Evolutionary conservation across 2,113 vertebrate species (phyloP).

Genomic region (Thunnus maccoyii): DNA sequence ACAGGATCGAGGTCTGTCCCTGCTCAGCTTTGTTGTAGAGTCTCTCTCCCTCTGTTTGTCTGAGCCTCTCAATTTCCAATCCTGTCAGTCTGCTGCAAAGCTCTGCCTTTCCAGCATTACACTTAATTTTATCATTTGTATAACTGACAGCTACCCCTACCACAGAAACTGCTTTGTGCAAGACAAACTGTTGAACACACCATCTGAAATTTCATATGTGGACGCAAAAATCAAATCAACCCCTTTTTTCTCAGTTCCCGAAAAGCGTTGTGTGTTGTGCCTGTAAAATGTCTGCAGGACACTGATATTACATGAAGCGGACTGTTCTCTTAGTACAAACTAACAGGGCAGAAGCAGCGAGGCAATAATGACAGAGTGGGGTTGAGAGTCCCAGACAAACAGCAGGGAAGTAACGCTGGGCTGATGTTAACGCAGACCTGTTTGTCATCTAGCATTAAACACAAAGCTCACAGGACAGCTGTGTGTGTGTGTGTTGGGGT

Average conservation of each 20-base stretch:
- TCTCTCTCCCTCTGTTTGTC: background rate
- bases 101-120: background rate
- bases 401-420: constrained; percentile 43
- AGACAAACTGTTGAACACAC: constrained; percentile 4
- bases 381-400: constrained; percentile 53
- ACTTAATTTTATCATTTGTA: constrained; percentile 2
- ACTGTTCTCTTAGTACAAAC: constrained; percentile 9
- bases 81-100: background rate
- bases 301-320: constrained; percentile 1
- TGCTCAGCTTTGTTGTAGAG: background rate
- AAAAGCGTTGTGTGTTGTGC: background rate
- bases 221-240: background rate
- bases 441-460: constrained; percentile 69
- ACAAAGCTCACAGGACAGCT: constrained; percentile 45
- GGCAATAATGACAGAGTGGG: constrained; percentile 56
- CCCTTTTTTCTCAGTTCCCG: background rate
- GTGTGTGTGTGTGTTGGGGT: constrained; percentile 33
- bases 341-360: constrained; percentile 16
- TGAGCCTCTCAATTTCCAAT: background rate
- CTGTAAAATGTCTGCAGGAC: constrained; percentile 10
- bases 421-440: constrained; percentile 61
- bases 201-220: constrained; percentile 28
- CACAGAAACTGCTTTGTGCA: background rate
- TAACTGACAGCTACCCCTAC: background rate
- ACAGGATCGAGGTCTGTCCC: background rate